Evolutionary conservation across 92 coral and sea anemone genomes (phyloP).

Genomic region (Paragorgia papillata): DNA sequence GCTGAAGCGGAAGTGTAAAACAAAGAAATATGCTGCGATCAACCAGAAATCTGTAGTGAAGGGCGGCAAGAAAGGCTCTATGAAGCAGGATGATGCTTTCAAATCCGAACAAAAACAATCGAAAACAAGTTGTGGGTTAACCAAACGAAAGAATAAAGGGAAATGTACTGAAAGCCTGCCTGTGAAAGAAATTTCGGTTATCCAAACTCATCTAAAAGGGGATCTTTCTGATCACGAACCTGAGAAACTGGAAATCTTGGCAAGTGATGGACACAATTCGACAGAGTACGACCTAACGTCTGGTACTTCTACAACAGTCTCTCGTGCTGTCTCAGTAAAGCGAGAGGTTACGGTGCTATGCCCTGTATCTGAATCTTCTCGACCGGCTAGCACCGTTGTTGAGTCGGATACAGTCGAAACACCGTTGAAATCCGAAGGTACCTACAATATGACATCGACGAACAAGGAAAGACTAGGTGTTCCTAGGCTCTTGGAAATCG

Average conservation of each 20-base stretch:
- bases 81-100: slow-evolving; percentile 2
- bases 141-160: slow-evolving; percentile 16
- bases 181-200: slow-evolving; percentile 27
- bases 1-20: slow-evolving; percentile 35
- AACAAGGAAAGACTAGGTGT: not conserved
- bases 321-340: slow-evolving; percentile 50
- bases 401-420: not conserved
- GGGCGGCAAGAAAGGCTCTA: slow-evolving; percentile 27
- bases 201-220: slow-evolving; percentile 8
- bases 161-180: not conserved
- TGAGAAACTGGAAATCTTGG: slow-evolving; percentile 35
- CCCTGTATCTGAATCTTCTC: slow-evolving; percentile 89
- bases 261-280: slow-evolving; percentile 49
- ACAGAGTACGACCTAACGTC: slow-evolving; percentile 63
- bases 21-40: slow-evolving; percentile 30
- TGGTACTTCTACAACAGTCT: slow-evolving; percentile 57
- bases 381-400: slow-evolving; percentile 30
- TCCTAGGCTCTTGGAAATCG: slow-evolving; percentile 3
- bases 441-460: not conserved
- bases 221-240: slow-evolving; percentile 4
- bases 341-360: slow-evolving; percentile 63
- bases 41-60: slow-evolving; percentile 38
- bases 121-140: slow-evolving; percentile 18
- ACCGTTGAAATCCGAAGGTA: not conserved
- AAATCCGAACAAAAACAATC: slow-evolving; percentile 16